Evolutionary conservation across 2,113 vertebrate genomes (phyloP).

Genomic region (Microcebus jonahi): DNA sequence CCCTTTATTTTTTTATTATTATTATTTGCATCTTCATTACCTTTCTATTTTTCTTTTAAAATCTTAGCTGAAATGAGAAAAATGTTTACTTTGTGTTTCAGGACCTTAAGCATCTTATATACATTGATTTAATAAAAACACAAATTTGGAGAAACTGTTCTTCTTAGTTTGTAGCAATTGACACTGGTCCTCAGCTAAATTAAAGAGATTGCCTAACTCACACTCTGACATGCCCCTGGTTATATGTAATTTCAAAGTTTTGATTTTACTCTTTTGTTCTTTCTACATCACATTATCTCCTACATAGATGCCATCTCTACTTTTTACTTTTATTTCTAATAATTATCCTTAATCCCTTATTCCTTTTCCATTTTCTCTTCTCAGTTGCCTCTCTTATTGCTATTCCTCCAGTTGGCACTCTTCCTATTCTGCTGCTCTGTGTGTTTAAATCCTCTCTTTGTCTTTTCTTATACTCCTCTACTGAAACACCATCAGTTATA

Average conservation of each 20-base stretch:
- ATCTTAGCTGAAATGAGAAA: background rate
- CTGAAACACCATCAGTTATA: background rate
- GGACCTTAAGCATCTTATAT: background rate
- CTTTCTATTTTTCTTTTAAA: background rate
- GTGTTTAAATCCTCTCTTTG: background rate
- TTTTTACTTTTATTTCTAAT: background rate
- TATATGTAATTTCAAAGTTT: background rate
- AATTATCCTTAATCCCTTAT: background rate
- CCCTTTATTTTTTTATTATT: no score
- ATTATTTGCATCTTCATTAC: background rate
- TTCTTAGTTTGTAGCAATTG: background rate
- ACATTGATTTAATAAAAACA: background rate
- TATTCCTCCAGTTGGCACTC: rapidly evolving
- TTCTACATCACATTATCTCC: background rate
- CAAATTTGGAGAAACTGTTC: background rate
- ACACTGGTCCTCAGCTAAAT: background rate
- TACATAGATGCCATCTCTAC: background rate
- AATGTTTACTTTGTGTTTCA: background rate
- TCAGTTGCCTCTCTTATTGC: background rate
- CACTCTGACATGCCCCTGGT: no score
- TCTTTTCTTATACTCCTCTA: background rate
- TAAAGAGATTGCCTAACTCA: background rate
- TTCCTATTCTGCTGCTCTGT: background rate
- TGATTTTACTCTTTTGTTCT: background rate
- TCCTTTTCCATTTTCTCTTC: background rate